Conservation (phyloP, 2,888 invertebrate genomes). For the Invenusta paracnida region DNA sequence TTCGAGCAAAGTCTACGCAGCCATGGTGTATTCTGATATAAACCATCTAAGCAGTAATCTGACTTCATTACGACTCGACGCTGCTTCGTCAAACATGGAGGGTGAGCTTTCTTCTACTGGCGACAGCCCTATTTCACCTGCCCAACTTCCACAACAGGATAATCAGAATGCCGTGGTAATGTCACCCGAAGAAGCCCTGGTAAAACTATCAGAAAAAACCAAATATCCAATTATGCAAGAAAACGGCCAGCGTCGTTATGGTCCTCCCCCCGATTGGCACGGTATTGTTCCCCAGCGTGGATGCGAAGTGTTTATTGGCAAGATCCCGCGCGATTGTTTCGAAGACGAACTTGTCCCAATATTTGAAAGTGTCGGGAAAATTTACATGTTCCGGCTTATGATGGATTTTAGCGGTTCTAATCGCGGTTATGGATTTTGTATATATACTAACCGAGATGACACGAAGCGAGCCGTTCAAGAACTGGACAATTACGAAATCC, state of each 20-base stretch:
- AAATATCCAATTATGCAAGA: slow-evolving; percentile 67
- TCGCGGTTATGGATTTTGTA: slow-evolving; percentile 72
- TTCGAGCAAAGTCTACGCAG: slow-evolving; percentile 26
- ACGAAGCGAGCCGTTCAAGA: slow-evolving; percentile 67
- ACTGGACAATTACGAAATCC: slow-evolving; percentile 69
- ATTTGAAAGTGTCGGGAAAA: slow-evolving; percentile 66
- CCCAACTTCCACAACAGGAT: slow-evolving; percentile 34
- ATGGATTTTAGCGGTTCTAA: slow-evolving; percentile 70
- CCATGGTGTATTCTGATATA: slow-evolving; percentile 19
- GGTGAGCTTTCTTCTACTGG: background rate
- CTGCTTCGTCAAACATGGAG: slow-evolving; percentile 26
- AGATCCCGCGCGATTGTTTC: slow-evolving; percentile 69
- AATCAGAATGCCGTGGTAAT: slow-evolving; percentile 41
- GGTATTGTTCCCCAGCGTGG: slow-evolving; percentile 65
- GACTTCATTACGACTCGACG: slow-evolving; percentile 17
- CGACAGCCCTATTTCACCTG: slow-evolving; percentile 9
- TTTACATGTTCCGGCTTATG: slow-evolving; percentile 71
- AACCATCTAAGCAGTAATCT: slow-evolving; percentile 26
- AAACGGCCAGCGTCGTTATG: slow-evolving; percentile 74
- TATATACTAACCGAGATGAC: slow-evolving; percentile 62
- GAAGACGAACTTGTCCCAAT: slow-evolving; percentile 72
- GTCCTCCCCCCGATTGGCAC: slow-evolving; percentile 63
- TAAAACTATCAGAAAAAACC: slow-evolving; percentile 59
- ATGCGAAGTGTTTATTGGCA: slow-evolving; percentile 67
- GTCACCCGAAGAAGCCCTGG: slow-evolving; percentile 52